Evolutionary conservation across 2,113 vertebrate genomes (phyloP).

Genomic region (Pygoscelis antarcticus): DNA sequence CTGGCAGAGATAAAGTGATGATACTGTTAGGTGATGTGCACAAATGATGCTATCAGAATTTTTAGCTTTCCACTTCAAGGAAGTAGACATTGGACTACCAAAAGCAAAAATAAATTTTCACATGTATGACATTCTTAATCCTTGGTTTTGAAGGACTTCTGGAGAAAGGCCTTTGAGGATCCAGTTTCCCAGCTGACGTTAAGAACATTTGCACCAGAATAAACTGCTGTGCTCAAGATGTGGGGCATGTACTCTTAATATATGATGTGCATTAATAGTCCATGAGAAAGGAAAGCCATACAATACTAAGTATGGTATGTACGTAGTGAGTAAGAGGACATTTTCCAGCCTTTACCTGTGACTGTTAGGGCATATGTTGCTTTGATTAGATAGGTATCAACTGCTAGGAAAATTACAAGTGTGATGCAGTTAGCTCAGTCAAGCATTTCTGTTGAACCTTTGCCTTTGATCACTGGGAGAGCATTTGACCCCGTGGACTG

Average conservation of each 20-base stretch:
- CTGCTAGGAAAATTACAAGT: neutral
- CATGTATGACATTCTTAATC: neutral
- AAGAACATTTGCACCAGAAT: neutral
- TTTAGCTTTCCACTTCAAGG: neutral
- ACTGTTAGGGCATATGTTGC: neutral
- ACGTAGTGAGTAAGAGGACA: neutral
- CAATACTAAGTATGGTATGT: neutral
- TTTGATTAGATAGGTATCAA: neutral
- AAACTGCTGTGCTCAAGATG: neutral
- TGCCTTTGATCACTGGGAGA: neutral
- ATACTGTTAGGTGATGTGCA: neutral
- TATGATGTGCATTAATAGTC: neutral
- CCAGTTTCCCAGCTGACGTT: neutral
- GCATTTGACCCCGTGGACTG: neutral
- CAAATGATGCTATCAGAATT: neutral
- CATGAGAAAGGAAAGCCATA: neutral
- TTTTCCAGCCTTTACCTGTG: neutral
- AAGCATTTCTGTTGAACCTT: neutral
- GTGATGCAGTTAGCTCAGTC: neutral
- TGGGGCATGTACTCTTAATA: neutral
- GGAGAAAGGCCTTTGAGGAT: neutral
- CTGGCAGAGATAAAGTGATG: neutral
- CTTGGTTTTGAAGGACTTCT: neutral
- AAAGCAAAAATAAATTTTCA: neutral
- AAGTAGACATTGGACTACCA: neutral